Evolutionary conservation across 2,888 invertebrate genomes (phyloP).

Genomic region (Mystacides longicornis): DNA sequence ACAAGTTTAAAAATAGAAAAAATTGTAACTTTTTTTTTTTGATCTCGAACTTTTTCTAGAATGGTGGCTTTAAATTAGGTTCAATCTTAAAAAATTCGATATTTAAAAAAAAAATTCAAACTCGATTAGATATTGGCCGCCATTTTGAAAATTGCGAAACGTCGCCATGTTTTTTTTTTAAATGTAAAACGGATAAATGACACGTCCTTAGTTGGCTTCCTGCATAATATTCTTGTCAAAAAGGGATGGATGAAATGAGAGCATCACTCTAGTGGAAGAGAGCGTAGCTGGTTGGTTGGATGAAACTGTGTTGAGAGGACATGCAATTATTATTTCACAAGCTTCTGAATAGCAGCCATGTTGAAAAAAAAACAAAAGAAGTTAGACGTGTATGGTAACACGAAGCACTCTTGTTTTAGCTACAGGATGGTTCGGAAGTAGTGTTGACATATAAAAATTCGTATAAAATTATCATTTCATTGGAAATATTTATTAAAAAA

Average conservation of each 20-base stretch:
- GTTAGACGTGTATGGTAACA: background rate
- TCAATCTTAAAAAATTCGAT: too few species aligned
- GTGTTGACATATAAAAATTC: too few species aligned
- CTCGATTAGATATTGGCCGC: too few species aligned
- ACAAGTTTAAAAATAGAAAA: too few species aligned
- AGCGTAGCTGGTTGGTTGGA: background rate
- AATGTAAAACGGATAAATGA: background rate
- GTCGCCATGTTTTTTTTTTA: too few species aligned
- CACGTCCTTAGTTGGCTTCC: background rate
- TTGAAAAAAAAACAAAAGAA: constrained; percentile 1
- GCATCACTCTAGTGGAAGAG: background rate
- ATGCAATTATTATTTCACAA: constrained; percentile 10
- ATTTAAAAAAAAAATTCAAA: too few species aligned
- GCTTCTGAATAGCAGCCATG: constrained; percentile 14
- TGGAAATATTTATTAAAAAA: too few species aligned
- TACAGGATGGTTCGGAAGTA: background rate
- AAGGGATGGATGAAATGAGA: background rate
- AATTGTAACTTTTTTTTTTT: too few species aligned
- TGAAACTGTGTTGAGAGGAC: too few species aligned
- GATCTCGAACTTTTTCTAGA: too few species aligned
- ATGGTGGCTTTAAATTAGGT: too few species aligned
- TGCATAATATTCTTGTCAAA: background rate
- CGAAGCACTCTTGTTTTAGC: background rate
- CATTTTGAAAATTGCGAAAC: background rate
- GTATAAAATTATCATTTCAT: too few species aligned